Conservation (phyloP, 1,140 invertebrate species). For the Micrasema longulum region DNA sequence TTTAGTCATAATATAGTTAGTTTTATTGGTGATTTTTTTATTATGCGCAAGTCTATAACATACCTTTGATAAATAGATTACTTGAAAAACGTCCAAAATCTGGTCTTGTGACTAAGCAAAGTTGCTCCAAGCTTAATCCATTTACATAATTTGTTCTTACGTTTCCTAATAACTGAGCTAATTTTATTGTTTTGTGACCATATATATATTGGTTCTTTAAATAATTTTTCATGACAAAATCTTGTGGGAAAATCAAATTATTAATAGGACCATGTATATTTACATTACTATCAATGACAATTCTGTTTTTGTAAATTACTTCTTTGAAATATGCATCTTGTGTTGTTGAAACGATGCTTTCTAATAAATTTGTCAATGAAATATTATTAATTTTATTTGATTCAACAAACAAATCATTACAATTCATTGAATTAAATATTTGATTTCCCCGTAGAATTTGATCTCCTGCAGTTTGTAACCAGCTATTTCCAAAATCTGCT, state of each 20-base stretch:
- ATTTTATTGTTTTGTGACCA: constrained; percentile 44
- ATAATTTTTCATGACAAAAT: constrained; percentile 38
- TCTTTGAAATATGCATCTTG: constrained; percentile 32
- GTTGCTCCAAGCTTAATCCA: constrained; percentile 28
- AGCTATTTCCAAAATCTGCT: constrained; percentile 51
- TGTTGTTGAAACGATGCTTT: constrained; percentile 39
- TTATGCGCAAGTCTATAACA: too few relatives aligned
- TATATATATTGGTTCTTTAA: background rate
- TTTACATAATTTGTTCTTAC: constrained; percentile 50
- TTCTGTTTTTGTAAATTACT: constrained; percentile 22
- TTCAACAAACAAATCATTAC: constrained; percentile 34
- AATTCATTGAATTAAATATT: constrained; percentile 47
- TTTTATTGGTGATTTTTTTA: too few relatives aligned
- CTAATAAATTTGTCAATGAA: constrained; percentile 15
- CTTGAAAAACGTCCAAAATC: background rate
- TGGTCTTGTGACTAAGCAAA: constrained; percentile 34
- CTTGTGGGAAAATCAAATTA: constrained; percentile 17
- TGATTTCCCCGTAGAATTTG: constrained; percentile 50
- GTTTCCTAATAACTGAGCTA: constrained; percentile 53
- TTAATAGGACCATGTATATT: constrained; percentile 33
- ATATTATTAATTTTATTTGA: constrained; percentile 40
- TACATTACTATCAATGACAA: constrained; percentile 16
- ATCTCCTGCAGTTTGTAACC: constrained; percentile 46
- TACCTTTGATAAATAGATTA: constrained; percentile 43
- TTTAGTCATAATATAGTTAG: too few relatives aligned